These are phyloP conservation scores for Phalacrocorax brasilianus DNA, from an alignment of 2,113 vertebrate species.

Conservation along the genomic window DNA sequence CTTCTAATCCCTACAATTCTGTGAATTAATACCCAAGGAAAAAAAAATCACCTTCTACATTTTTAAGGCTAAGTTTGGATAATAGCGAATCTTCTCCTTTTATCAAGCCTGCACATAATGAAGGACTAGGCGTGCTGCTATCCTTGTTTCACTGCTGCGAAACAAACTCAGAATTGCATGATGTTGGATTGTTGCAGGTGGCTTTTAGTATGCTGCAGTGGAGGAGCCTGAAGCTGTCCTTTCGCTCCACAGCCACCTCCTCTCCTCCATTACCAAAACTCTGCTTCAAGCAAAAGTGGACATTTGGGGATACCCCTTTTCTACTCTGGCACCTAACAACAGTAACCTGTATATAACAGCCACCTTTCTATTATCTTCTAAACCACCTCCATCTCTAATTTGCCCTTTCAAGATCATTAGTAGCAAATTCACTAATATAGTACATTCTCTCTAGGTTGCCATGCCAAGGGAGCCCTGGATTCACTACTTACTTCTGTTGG, in stretches of 20 bases:
- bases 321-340: not conserved
- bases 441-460: not conserved
- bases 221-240: not conserved
- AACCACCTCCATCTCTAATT: not conserved
- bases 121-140: not conserved
- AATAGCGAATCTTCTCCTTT: not conserved
- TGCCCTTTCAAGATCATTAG: not conserved
- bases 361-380: not conserved
- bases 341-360: not conserved
- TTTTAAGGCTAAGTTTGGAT: not conserved
- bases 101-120: not conserved
- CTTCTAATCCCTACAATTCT: too few species aligned
- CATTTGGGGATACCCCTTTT: not conserved
- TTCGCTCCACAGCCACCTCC: too few species aligned
- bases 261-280: not conserved
- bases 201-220: not conserved
- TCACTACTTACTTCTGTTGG: not conserved
- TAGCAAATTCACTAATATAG: not conserved
- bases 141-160: fast-evolving
- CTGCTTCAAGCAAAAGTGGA: fast-evolving
- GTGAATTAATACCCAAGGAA: not conserved
- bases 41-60: not conserved
- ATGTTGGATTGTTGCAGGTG: too few species aligned
- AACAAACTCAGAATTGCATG: not conserved
- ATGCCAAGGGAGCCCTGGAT: not conserved